Evolutionary conservation across 1,140 invertebrate genomes (phyloP), one percentile per base, ranked within the genome.

Genomic region (Acromyrmex echinatior): DNA sequence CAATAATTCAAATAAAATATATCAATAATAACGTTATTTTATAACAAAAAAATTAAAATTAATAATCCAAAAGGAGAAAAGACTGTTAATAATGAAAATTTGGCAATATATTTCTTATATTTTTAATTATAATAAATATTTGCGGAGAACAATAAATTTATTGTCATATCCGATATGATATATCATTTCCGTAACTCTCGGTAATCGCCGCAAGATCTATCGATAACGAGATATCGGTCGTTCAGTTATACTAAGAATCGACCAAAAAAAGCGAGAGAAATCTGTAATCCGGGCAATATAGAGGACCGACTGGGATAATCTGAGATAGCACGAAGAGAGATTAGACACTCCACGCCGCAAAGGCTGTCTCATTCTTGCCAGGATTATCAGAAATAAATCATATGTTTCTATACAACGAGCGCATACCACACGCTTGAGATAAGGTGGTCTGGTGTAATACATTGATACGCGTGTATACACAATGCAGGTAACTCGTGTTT

Each of bases 301-400:
- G 39, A 49, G 84, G 70, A 86, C 62, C 74, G 87, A 71, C 76
- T 81, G 86, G 92, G 93, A 92, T 94, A 94, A 94, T 93, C 93
- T 91, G 87, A 88, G 93, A 94, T 93, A 93, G 91, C 91, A 80
- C 56, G 82, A 45, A 88, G 92, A 88, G 92, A 92, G 94, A 95
- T 94, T 95, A 95, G 88, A 87, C 87, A 88, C 87, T 90, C 88
- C 91, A 63, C 85, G 90, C 94, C 93, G 92, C 93, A 94, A 95
- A 95, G 93, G 88, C 90, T 95, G 94, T 95, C 94, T 94, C 88
- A 90, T 91, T 88, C 89, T 87, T 92, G 89, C 91, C 58, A 92
- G 93, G 93, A 94, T 95, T 94, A 95, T 93, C 94, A 93, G 93
- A 93, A 94, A 94, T 95, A 95, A 95, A 95, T 95, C 94, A 94